Conservation (phyloP, 2,113 vertebrate species). For the human region GRCh38 chr2:86776001-86776500, state of each 20-base stretch:
- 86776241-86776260: constrained; percentile 58
- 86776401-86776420: constrained; percentile 43
- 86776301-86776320: constrained; percentile 78
- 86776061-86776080: constrained; percentile 14
- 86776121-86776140: neutral
- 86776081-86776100: neutral
- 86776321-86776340: constrained; percentile 65
- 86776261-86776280: constrained; percentile 58
- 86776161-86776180: neutral
- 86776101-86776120: constrained; percentile 24
- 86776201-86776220: neutral
- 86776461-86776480: constrained; percentile 39
- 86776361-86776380: constrained; percentile 69
- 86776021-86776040: neutral
- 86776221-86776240: neutral
- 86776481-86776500: constrained; percentile 55
- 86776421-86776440: constrained; percentile 58
- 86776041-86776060: constrained; percentile 17
- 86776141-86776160: neutral
- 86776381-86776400: constrained; percentile 66
- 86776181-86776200: neutral
- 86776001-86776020: neutral
- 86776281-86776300: constrained; percentile 75
- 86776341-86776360: constrained; percentile 73
- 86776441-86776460: constrained; percentile 62